Base-by-base conservation (phyloP, 1,140 invertebrate genomes). In the Drosophila repleta region DNA sequence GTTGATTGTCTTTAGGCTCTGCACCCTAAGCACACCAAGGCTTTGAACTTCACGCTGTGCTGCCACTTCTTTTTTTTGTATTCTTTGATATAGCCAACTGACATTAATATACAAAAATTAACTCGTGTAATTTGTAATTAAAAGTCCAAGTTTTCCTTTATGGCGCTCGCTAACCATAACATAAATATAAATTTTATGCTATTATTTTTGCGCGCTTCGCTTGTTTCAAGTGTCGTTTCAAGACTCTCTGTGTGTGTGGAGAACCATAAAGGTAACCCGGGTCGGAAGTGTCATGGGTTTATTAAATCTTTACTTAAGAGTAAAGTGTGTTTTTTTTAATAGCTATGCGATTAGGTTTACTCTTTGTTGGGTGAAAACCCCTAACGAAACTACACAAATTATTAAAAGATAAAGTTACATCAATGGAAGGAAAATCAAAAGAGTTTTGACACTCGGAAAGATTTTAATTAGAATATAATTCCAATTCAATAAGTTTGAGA, bases 51-150 rank as follows among this genome's bases (percentile, higher is more conserved):
- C 76, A 84, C 58, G 80, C 80, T 80, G 76, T 65, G 76, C 53
- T 70, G 79, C 74, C 74, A 79, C 79, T 80, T 66, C 71, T 78
- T 74, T 55, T 74, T 55, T 56, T n/a, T 39, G 41, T 45, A 18
- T 41, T 24, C 53, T 49, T 60, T 51, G 45, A 43, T 39, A 21
- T 15, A 35, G 29, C 26, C 32, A 11, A 41, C 57, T 2, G 64
- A 60, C 70, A 67, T 56, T 67, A 55, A 63, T 55, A 56, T 55
- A 51, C 26, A 65, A 45, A 69, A 69, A 49, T 67, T 37, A 48
- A 60, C 68, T 82, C 64, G 53, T 73, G 82, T 87, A 88, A 87
- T 88, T 87, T 87, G 83, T 87, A 87, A 87, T 87, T 82, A 82
- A 87, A 87, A 82, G 70, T 87, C 74, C 45, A 58, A 71, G 58